These are phyloP conservation scores for Tapirus indicus DNA, from an alignment of 2,797 vertebrate genomes.

Conservation along the genomic window DNA sequence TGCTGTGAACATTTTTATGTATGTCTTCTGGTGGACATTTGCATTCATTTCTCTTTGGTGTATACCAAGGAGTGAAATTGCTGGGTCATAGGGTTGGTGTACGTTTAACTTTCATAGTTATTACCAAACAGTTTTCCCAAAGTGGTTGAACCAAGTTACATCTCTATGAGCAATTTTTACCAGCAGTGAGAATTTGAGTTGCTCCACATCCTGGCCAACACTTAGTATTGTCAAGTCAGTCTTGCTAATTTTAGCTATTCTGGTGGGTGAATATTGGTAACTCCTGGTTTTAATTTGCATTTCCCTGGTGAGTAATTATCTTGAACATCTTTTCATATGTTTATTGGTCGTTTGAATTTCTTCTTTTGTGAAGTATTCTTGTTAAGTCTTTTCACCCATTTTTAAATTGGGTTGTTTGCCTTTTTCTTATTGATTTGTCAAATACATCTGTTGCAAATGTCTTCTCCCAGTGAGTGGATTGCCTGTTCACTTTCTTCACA, in stretches of 20 bases:
- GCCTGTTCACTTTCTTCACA: not conserved
- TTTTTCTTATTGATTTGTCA: slow-evolving; percentile 36
- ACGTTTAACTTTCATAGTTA: not conserved
- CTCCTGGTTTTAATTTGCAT: slow-evolving; percentile 45
- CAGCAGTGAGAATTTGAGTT: not conserved
- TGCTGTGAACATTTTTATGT: not conserved
- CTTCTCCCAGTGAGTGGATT: not conserved
- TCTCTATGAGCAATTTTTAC: not conserved
- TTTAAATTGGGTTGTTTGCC: not conserved
- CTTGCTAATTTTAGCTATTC: slow-evolving; percentile 11
- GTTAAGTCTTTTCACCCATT: not conserved
- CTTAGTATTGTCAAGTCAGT: not conserved
- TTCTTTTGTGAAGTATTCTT: slow-evolving; percentile 20
- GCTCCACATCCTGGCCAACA: not conserved
- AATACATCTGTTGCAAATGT: not conserved
- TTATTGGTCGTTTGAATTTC: slow-evolving; percentile 13
- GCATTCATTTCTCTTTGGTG: not conserved
- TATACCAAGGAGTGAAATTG: not conserved
- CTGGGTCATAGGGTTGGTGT: not conserved
- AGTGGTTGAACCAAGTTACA: not conserved
- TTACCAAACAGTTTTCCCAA: not conserved
- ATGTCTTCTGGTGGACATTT: not conserved
- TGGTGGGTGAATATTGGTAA: not conserved
- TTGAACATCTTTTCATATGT: slow-evolving; percentile 37
- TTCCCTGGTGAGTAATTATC: slow-evolving; percentile 30